Evolutionary conservation across 2,113 vertebrate species (phyloP).

Genomic region (Raja brachyura): DNA sequence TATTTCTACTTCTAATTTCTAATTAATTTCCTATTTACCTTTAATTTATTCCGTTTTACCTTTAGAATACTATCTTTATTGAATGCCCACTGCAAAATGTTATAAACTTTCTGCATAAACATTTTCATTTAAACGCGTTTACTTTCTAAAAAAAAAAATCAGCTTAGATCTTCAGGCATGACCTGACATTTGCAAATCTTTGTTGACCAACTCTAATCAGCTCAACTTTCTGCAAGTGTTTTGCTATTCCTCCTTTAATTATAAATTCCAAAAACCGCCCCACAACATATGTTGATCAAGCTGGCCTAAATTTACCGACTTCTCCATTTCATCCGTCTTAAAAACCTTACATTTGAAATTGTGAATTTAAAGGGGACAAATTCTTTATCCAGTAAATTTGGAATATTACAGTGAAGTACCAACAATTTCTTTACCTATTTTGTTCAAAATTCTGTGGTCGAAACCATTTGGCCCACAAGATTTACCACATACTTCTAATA

Average conservation of each 20-base stretch:
- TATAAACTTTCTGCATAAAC: background rate
- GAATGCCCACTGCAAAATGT: background rate
- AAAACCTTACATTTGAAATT: background rate
- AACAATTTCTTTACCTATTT: background rate
- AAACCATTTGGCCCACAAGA: background rate
- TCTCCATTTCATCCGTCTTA: background rate
- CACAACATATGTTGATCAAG: background rate
- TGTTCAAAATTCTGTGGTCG: too few species aligned
- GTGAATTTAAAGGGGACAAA: background rate
- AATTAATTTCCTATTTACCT: too few species aligned
- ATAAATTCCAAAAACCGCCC: background rate
- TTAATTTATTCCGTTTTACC: too few species aligned
- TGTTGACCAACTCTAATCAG: background rate
- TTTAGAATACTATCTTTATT: background rate
- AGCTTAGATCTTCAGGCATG: background rate
- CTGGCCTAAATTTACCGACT: background rate
- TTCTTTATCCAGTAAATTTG: background rate
- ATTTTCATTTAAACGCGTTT: background rate
- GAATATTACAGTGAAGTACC: background rate
- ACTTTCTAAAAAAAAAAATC: too few species aligned
- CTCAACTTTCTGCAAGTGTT: background rate
- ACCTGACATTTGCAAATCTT: background rate
- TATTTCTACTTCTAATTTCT: too few species aligned
- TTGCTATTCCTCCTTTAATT: background rate
- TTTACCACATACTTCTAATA: background rate